These are phyloP conservation scores for Phalacrocorax carbo DNA, from an alignment of 2,113 vertebrate species.

Conservation along the genomic window DNA sequence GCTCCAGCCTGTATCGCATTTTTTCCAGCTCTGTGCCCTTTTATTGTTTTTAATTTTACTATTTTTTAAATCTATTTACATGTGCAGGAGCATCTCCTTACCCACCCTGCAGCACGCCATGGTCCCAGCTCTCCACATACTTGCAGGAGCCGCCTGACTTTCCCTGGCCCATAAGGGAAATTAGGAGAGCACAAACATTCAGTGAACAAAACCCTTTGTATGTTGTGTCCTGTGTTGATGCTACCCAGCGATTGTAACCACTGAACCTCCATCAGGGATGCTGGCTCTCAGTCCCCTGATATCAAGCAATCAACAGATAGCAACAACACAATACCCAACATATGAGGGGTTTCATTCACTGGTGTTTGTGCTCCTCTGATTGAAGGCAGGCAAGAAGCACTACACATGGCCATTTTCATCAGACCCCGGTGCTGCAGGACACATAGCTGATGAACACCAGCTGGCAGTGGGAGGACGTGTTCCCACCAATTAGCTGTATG, in stretches of 20 bases:
- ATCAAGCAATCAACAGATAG: neutral
- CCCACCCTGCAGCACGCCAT: fast-evolving
- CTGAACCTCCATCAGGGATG: neutral
- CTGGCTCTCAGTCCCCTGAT: neutral
- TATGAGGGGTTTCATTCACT: neutral
- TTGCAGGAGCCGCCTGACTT: neutral
- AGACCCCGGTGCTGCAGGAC: constrained; percentile 13
- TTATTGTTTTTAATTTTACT: neutral
- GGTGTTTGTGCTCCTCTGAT: neutral
- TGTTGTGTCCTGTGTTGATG: neutral
- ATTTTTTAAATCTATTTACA: neutral
- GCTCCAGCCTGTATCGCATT: neutral
- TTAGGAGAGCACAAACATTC: neutral
- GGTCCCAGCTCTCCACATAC: fast-evolving
- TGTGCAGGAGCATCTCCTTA: neutral
- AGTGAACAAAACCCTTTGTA: neutral
- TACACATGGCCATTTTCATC: neutral
- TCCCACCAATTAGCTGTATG: neutral
- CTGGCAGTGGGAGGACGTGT: neutral
- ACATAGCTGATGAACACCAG: constrained; percentile 10
- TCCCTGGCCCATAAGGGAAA: neutral
- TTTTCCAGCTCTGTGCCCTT: neutral
- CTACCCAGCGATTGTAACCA: fast-evolving
- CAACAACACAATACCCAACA: neutral
- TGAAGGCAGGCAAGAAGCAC: neutral